Evolutionary conservation across 2,888 invertebrate genomes (phyloP).

Genomic region (Sinopyrophorus schimmeli): DNA sequence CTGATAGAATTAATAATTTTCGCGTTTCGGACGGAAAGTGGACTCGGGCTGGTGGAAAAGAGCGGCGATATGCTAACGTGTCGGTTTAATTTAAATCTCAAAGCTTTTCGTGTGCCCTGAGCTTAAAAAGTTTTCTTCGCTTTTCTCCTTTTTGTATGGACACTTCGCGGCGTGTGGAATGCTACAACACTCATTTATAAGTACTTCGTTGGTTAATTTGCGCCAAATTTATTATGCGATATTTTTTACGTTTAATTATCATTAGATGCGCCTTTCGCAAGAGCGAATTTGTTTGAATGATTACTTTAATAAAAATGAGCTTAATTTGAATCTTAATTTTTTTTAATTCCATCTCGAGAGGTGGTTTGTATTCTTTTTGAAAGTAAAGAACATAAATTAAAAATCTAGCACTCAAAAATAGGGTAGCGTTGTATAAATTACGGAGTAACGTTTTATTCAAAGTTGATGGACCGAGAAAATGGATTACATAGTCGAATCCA

Average conservation of each 20-base stretch:
- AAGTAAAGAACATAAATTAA: no score
- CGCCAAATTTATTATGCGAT: slow-evolving; percentile 19
- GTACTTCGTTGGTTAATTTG: slow-evolving; percentile 23
- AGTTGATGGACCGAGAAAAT: no score
- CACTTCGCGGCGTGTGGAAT: slow-evolving; percentile 10
- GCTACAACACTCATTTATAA: slow-evolving; percentile 21
- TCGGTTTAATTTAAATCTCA: slow-evolving; percentile 32
- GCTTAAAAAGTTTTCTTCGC: slow-evolving; percentile 22
- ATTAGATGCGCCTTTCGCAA: slow-evolving; percentile 12
- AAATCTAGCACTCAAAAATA: no score
- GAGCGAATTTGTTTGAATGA: slow-evolving; percentile 16
- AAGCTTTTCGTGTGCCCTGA: slow-evolving; percentile 29
- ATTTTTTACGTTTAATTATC: slow-evolving; percentile 21
- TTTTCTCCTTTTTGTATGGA: slow-evolving; percentile 20
- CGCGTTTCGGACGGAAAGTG: no score
- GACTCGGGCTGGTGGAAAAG: no score
- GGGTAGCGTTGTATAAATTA: no score
- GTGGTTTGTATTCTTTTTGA: no score
- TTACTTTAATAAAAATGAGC: slow-evolving; percentile 19
- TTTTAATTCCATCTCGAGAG: no score
- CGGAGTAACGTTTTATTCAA: no score
- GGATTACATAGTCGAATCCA: no score
- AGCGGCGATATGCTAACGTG: no score
- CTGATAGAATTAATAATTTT: no score
- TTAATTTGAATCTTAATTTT: not conserved